phyloP scores from a whole-genome alignment of 1,140 invertebrate genomes.

The Notospermus geniculatus region DNA sequence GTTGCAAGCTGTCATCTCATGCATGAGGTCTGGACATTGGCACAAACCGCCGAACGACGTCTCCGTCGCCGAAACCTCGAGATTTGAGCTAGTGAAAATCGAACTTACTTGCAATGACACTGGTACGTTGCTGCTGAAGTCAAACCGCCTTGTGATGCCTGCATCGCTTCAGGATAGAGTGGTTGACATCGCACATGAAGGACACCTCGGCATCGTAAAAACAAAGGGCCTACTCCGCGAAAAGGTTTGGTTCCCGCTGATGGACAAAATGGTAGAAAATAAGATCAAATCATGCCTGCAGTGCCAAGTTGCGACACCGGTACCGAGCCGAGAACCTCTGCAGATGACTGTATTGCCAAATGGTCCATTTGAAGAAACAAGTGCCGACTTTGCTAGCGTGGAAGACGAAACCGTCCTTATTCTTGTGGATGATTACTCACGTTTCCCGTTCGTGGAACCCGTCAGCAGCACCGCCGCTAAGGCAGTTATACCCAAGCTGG shows the following conservation, averaged over 20 bases:
- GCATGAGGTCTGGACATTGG: not conserved
- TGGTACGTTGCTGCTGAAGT: not conserved
- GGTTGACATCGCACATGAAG: constrained; percentile 29
- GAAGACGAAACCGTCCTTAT: constrained; percentile 30
- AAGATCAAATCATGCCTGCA: constrained; percentile 30
- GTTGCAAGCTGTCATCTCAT: not conserved
- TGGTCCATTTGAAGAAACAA: constrained; percentile 27
- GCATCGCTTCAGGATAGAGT: constrained; percentile 20
- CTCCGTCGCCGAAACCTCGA: not conserved
- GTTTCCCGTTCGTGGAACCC: constrained; percentile 33
- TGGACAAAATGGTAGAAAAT: constrained; percentile 36
- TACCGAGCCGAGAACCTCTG: constrained; percentile 29
- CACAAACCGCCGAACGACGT: not conserved
- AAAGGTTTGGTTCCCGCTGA: constrained; percentile 45
- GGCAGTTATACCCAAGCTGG: constrained; percentile 15
- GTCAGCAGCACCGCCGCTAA: constrained; percentile 22
- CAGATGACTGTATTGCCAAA: constrained; percentile 23
- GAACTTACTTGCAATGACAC: not conserved
- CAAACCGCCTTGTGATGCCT: constrained; percentile 29
- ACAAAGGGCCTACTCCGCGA: constrained; percentile 37
- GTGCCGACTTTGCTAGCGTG: constrained; percentile 28
- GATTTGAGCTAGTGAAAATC: not conserved
- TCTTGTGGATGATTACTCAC: constrained; percentile 31
- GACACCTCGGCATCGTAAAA: constrained; percentile 33
- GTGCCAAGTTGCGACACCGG: constrained; percentile 27